Conservation (phyloP, 2,113 vertebrate genomes). For the Alexandromys fortis region DNA sequence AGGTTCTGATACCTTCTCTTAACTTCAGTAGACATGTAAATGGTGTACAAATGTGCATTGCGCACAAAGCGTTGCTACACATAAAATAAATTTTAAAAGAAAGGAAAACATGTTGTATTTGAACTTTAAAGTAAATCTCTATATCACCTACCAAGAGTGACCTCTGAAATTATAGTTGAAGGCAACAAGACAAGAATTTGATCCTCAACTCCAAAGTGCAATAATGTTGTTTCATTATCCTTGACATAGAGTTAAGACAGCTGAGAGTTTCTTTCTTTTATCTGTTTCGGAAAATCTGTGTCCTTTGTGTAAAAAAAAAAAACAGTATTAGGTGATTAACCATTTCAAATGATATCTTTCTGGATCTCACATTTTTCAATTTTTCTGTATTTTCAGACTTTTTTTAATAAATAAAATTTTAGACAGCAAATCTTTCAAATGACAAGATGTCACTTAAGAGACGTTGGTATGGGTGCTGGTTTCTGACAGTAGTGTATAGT, state of each 20-base stretch:
- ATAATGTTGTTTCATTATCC: neutral
- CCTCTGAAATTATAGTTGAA: neutral
- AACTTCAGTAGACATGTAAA: neutral
- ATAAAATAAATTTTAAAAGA: neutral
- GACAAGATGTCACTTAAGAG: neutral
- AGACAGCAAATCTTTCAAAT: neutral
- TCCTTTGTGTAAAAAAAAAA: neutral
- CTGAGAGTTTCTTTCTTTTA: neutral
- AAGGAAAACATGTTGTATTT: neutral
- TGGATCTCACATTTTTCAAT: neutral
- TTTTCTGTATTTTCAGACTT: neutral
- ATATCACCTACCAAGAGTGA: neutral
- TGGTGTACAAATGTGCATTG: neutral
- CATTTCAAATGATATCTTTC: constrained; percentile 9
- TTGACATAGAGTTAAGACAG: neutral
- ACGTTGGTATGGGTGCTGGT: neutral
- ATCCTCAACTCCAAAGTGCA: neutral
- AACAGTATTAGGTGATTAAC: neutral
- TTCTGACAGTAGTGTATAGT: neutral
- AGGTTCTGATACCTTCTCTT: neutral
- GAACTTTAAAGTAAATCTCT: constrained; percentile 7
- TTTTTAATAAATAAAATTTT: neutral
- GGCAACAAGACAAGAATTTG: neutral
- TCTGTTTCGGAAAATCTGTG: neutral
- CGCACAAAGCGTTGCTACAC: neutral